Conservation (phyloP, 2,797 vertebrate genomes). For the Austrolebias charrua region DNA sequence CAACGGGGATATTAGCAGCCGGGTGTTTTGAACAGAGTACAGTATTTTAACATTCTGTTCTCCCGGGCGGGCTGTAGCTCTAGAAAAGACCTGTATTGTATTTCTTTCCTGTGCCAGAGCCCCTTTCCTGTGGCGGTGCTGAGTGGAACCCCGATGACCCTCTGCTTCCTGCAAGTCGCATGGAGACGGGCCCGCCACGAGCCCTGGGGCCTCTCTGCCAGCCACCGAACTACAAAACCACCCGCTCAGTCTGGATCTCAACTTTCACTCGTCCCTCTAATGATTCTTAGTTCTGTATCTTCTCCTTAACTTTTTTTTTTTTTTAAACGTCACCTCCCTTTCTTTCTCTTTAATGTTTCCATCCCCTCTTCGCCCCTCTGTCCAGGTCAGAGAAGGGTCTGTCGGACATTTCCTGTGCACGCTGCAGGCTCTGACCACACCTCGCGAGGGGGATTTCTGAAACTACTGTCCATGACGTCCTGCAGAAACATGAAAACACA, state of each 20-base stretch:
- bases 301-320: conserved; percentile 6
- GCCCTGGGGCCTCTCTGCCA: conserved; percentile 76
- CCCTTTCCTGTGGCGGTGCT: conserved; percentile 85
- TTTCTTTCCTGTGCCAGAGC: conserved; percentile 92
- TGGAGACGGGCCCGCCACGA: conserved; percentile 85
- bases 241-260: conserved; percentile 5
- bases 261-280: conserved; percentile 1
- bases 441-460: conserved; percentile 70
- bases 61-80: conserved; percentile 71
- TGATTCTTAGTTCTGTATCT: not conserved
- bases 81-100: conserved; percentile 84
- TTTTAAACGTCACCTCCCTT: conserved; percentile 15
- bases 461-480: conserved; percentile 30
- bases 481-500: conserved; percentile 31
- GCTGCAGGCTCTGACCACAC: conserved; percentile 67
- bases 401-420: conserved; percentile 76
- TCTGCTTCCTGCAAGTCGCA: conserved; percentile 87
- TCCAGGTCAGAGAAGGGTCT: conserved; percentile 77
- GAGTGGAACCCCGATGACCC: conserved; percentile 85
- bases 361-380: conserved; percentile 55
- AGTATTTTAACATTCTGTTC: conserved; percentile 69
- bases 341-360: conserved; percentile 31
- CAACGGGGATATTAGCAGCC: conserved; percentile 67
- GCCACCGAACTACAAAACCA: conserved; percentile 52
- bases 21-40: conserved; percentile 67